Conservation (phyloP, 1,140 invertebrate genomes). For the Oryzaephilus surinamensis region DNA sequence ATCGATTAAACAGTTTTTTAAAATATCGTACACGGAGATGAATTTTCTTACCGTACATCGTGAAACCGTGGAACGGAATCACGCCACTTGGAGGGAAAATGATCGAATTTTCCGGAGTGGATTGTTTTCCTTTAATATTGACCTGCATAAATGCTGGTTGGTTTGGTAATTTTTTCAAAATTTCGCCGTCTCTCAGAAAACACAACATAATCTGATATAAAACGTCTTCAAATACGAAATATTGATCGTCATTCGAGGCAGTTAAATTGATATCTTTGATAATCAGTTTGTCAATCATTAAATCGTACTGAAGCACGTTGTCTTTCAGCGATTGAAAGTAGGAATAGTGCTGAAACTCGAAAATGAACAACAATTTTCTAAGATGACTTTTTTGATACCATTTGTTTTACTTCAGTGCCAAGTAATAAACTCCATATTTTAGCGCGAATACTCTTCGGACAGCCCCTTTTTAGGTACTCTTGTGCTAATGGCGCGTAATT, state of each 20-base stretch:
- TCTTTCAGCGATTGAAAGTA: conserved; percentile 77
- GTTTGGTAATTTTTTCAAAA: conserved; percentile 53
- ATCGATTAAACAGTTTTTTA: conserved; percentile 3
- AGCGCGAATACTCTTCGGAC: conserved; percentile 64
- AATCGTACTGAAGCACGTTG: conserved; percentile 77
- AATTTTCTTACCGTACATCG: conserved; percentile 94
- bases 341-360: conserved; percentile 56
- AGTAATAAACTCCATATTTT: conserved; percentile 74
- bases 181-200: conserved; percentile 80
- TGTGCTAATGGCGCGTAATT: conserved; percentile 65
- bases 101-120: conserved; percentile 54
- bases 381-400: conserved; percentile 15
- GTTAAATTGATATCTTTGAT: conserved; percentile 94
- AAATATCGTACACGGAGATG: conserved; percentile 7
- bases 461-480: conserved; percentile 79
- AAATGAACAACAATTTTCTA: conserved; percentile 5
- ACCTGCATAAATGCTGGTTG: conserved; percentile 50
- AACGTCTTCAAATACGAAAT: conserved; percentile 96
- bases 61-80: conserved; percentile 93
- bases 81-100: conserved; percentile 88
- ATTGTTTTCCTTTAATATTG: conserved; percentile 60
- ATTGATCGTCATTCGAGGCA: conserved; percentile 93
- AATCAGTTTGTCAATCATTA: conserved; percentile 87
- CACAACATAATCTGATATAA: conserved; percentile 90
- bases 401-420: conserved; percentile 53